Conservation (phyloP, 1,140 invertebrate genomes). For the Drosophila bocki region DNA sequence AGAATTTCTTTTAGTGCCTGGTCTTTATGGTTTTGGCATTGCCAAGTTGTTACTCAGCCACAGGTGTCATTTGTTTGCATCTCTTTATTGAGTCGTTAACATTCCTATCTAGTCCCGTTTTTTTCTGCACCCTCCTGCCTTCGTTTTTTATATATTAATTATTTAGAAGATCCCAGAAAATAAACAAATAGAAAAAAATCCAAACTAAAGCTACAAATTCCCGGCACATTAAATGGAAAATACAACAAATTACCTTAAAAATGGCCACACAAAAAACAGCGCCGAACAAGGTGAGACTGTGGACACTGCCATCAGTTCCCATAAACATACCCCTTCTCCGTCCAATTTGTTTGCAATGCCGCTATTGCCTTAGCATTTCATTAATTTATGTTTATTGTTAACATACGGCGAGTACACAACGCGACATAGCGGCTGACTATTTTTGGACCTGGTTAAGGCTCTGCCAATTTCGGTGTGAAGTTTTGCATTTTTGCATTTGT, state of each 20-base stretch:
- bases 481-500: constrained; percentile 51
- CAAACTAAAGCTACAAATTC: constrained; percentile 28
- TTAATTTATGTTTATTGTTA: constrained; percentile 81
- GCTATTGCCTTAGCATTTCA: constrained; percentile 70
- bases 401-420: constrained; percentile 9
- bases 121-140: not conserved
- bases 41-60: constrained; percentile 12
- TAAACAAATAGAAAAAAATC: not conserved
- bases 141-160: constrained; percentile 65
- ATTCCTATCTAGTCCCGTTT: constrained; percentile 50
- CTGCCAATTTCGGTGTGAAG: constrained; percentile 74
- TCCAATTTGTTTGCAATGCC: constrained; percentile 54
- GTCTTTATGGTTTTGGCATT: constrained; percentile 21
- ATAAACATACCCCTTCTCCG: constrained; percentile 24
- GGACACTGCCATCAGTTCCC: constrained; percentile 27
- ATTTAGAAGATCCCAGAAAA: constrained; percentile 38
- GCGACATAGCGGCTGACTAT: constrained; percentile 48
- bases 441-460: constrained; percentile 66
- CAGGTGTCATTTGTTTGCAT: constrained; percentile 68
- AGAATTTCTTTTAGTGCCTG: constrained; percentile 2
- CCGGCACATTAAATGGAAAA: constrained; percentile 26
- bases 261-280: constrained; percentile 36
- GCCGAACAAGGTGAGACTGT: constrained; percentile 34
- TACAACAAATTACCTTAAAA: constrained; percentile 48
- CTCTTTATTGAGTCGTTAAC: constrained; percentile 76